Conservation (phyloP, 2,888 invertebrate species). For the Harpalus rufipes region DNA sequence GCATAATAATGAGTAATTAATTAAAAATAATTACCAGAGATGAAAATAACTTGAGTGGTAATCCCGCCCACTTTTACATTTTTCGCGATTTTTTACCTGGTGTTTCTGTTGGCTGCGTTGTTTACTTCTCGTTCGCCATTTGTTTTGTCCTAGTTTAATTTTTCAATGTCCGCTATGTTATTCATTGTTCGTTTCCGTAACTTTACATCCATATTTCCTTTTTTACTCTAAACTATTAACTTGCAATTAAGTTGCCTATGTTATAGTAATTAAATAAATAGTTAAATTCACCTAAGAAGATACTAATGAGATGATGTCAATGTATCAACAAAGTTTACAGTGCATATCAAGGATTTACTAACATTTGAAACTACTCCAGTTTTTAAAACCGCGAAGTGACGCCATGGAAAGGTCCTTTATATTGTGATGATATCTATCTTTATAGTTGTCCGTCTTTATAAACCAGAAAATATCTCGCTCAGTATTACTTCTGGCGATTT, state of each 20-base stretch:
- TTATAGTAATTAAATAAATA: no score
- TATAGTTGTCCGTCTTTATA: no score
- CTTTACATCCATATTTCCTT: slow-evolving; percentile 38
- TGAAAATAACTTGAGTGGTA: slow-evolving; percentile 11
- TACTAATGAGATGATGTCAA: no score
- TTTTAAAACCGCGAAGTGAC: no score
- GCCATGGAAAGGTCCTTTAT: no score
- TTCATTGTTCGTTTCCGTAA: slow-evolving; percentile 38
- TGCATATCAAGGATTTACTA: no score
- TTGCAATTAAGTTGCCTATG: slow-evolving; percentile 49
- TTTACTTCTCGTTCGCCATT: slow-evolving; percentile 60
- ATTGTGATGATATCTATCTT: no score
- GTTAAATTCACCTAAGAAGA: no score
- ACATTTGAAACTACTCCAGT: no score
- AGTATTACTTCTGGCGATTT: no score
- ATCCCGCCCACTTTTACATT: not conserved
- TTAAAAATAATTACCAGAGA: slow-evolving; percentile 54
- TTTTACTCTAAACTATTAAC: slow-evolving; percentile 36
- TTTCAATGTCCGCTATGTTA: slow-evolving; percentile 55
- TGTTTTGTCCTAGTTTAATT: slow-evolving; percentile 62
- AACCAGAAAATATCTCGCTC: no score
- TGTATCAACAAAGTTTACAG: no score
- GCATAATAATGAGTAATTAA: slow-evolving; percentile 49
- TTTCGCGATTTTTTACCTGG: slow-evolving; percentile 51
- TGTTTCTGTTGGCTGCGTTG: slow-evolving; percentile 48